A percentile compares a stretch with the other conserved stretches of the same genome.
phyloP scores from a whole-genome alignment of 2,888 invertebrate species.

The Drosophila anomelani region DNA sequence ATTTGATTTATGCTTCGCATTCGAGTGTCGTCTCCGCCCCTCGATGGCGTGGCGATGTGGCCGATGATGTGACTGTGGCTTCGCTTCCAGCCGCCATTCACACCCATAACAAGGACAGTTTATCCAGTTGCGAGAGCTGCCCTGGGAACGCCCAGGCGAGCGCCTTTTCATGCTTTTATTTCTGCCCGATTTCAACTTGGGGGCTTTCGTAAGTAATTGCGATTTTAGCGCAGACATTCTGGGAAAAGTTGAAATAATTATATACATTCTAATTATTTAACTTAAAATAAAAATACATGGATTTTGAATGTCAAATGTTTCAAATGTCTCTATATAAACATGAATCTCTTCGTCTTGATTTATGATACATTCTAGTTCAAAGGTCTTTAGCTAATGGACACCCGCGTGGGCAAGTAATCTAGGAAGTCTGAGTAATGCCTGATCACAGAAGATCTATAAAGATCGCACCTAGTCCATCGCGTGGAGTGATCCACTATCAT shows the following conservation, averaged over 20 bases:
- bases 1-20: slow-evolving; percentile 81
- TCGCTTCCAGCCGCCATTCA: slow-evolving; percentile 55
- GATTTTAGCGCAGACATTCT: slow-evolving; percentile 32
- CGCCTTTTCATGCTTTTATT: slow-evolving; percentile 11
- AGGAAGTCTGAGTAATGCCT: neutral
- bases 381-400: neutral
- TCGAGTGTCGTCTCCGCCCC: slow-evolving; percentile 58
- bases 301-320: neutral
- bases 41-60: slow-evolving; percentile 2
- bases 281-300: neutral
- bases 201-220: neutral
- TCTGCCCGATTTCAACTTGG: slow-evolving; percentile 8
- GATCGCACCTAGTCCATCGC: slow-evolving; percentile 62
- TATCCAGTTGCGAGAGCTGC: slow-evolving; percentile 45
- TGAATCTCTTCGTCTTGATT: neutral
- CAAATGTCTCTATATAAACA: too few relatives aligned
- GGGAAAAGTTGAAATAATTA: neutral
- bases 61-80: neutral
- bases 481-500: slow-evolving; percentile 45
- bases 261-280: neutral
- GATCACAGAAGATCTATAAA: slow-evolving; percentile 7
- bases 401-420: neutral
- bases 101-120: slow-evolving; percentile 60
- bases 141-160: slow-evolving; percentile 15
- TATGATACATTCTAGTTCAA: neutral